Base-by-base conservation (phyloP, 1,140 invertebrate species). In the Drosophila tristis region DNA sequence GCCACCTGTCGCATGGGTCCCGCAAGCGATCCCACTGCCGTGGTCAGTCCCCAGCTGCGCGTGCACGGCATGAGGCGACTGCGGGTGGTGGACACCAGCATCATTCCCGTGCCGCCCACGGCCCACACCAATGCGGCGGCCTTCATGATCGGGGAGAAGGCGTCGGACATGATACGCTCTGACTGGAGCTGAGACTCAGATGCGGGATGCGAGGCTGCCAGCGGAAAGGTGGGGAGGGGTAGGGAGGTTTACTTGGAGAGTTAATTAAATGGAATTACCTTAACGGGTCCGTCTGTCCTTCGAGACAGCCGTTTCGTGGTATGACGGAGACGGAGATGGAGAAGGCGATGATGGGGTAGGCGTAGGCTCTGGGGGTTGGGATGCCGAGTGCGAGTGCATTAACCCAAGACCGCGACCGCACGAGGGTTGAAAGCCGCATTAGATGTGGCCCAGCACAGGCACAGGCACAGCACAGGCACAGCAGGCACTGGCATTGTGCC, bases 61-160 rank as follows among this genome's bases (percentile, higher is more conserved):
- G 96, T 97, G 0, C 93, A 96, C 72, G 96, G 96, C 0, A 91
- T 97, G 9, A 90, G 93, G 13, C 93, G 93, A 4, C 92, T 98
- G 16, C 93, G 97, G 51, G 96, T 97, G 0, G 94, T 94, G 1
- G 97, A 98, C 90, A 95, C 94, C 43, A 96, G 96, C 26, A 93
- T 97, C 0, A 96, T 97, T 84, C 96, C 97, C 0, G 90, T 92
- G 5, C 94, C 96, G 23, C 93, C 95, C 5, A 93, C 93, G 0
- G 96, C 95, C 0, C 96, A 97, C 87, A 94, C 95, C 0, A 96
- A 95, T 68, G 96, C 95, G 2, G 94, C 94, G 0, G 94, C 95
- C 7, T 95, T 94, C 61, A 98, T 98, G 97, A 96, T 98, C 56
- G 97, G 95, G 0, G 97, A 98, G 92, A 98, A 97, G 92, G 96